Evolutionary conservation across 2,888 invertebrate species (phyloP), one percentile per base, ranked within the genome.

Genomic region (Cantharis lateralis): DNA sequence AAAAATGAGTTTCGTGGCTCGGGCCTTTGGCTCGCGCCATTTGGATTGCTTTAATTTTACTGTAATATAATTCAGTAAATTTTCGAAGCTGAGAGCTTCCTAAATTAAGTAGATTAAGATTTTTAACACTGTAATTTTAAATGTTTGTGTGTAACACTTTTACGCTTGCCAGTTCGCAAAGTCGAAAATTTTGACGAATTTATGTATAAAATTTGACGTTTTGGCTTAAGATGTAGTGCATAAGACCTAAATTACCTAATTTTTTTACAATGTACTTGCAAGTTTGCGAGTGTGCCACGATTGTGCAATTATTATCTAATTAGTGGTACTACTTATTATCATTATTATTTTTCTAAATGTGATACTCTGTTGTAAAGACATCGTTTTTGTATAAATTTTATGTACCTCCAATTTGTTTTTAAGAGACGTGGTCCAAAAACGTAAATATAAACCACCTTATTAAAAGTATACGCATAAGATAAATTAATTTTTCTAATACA

Each of bases 111-210:
- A 81, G 82, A 82, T 84, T 85, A 87, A 86, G 86, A 81, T 87
- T 87, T 87, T 85, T 84, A 87, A 87, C 87, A 87, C 86, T 87
- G 87, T 85, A 85, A 84, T 88, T 88, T 88, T 88, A 86, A 87
- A 88, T 88, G 87, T 88, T 88, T 87, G 88, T 87, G 87, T 88
- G 88, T 88, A 84, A 87, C 87, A 87, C 87, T 87, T 87, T 87
- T 86, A 84, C 86, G 87, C 87, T 87, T 88, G 82, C 82, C 81
- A 81, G 80, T 82, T 83, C 81, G 84, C 85, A 86, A 84, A 82
- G 82, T 82, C 80, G 82, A 82, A 82, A 82, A 77, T 79, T 81
- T 78, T 77, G 75, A 75, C 81, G 81, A 82, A 82, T 82, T 82
- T 82, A 82, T 81, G 77, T 72, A 74, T 61, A 70, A 79, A 79